Evolutionary conservation across 1,140 invertebrate species (phyloP).

Genomic region (Ganaspis sp.): DNA sequence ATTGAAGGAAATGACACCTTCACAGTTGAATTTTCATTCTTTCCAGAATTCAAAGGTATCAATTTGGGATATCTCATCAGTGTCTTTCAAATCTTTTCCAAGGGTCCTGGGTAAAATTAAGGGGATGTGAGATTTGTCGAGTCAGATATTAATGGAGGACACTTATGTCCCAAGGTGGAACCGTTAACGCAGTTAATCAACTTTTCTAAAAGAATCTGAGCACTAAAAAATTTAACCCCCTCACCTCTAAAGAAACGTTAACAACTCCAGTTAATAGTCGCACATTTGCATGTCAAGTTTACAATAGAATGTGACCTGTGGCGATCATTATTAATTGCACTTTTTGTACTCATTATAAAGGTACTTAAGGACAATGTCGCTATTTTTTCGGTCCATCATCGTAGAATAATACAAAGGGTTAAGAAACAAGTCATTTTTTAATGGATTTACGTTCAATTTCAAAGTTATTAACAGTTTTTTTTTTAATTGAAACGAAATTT

Average conservation of each 20-base stretch:
- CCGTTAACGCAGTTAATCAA: constrained; percentile 26
- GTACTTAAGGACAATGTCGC: background rate
- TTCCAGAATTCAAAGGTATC: no score
- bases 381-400: background rate
- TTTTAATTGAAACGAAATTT: no score
- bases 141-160: constrained; percentile 29
- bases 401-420: background rate
- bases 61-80: no score
- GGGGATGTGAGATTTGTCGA: constrained; percentile 23
- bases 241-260: background rate
- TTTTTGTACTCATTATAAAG: background rate
- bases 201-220: background rate
- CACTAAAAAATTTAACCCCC: background rate
- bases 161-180: background rate
- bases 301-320: background rate
- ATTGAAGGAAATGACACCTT: no score
- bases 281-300: constrained; percentile 24
- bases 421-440: background rate
- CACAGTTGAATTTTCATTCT: no score
- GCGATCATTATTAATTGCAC: background rate
- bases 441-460: no score
- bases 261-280: constrained; percentile 12
- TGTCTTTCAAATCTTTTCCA: background rate
- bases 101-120: background rate
- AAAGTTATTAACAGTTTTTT: no score